These are phyloP conservation scores for Nyctereutes procyonoides DNA, from an alignment of 2,113 vertebrate genomes.

Conservation along the genomic window DNA sequence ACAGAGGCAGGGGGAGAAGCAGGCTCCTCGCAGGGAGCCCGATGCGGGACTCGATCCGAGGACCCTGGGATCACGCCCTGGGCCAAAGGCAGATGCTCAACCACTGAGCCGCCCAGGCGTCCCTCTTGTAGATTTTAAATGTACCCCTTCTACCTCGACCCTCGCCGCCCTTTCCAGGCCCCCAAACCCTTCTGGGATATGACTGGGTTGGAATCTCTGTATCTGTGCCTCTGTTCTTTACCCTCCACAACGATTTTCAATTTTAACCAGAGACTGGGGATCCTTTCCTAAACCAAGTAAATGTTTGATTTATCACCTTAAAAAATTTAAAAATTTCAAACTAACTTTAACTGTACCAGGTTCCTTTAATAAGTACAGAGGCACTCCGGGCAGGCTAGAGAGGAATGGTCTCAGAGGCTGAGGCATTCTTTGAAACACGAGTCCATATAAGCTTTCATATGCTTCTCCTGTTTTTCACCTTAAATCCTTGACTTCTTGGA, in stretches of 20 bases:
- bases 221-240: not conserved
- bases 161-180: not conserved
- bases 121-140: not conserved
- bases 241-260: not conserved
- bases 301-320: not conserved
- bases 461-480: not conserved
- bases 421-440: not conserved
- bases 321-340: not conserved
- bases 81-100: no score
- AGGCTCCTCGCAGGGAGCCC: no score
- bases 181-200: not conserved
- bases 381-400: not conserved
- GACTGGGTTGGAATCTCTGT: not conserved
- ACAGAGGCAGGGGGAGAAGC: no score
- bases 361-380: not conserved
- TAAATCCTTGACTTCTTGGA: not conserved
- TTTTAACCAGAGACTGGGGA: not conserved
- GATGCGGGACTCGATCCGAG: no score
- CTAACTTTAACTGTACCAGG: not conserved
- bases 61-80: no score
- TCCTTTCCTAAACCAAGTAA: not conserved
- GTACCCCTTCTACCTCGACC: no score
- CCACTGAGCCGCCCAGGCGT: no score
- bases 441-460: not conserved
- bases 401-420: not conserved